Conservation (phyloP, 2,113 vertebrate species). For the Grammomys dolichurus region DNA sequence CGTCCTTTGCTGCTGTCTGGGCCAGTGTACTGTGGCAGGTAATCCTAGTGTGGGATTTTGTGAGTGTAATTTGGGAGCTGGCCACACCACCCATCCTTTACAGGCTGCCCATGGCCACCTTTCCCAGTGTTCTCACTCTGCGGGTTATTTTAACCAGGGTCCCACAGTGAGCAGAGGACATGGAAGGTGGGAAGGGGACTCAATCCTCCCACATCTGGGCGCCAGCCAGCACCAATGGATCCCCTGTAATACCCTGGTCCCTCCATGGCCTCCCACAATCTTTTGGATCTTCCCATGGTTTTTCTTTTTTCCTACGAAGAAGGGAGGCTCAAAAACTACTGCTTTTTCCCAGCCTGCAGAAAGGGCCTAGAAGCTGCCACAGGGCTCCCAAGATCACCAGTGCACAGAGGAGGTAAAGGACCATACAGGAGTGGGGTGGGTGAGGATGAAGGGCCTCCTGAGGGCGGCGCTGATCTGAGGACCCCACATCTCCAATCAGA, state of each 20-base stretch:
- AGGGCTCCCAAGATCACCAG: not conserved
- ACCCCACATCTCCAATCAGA: not conserved
- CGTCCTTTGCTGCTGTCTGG: accelerated
- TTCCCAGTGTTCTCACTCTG: not conserved
- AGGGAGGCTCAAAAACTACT: not conserved
- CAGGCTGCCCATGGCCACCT: not conserved
- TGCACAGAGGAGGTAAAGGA: not conserved
- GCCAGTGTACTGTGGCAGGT: not conserved
- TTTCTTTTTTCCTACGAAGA: not conserved
- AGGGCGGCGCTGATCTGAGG: accelerated
- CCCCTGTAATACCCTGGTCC: not conserved
- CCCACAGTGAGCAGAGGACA: not conserved
- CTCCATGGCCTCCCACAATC: constrained; percentile 37
- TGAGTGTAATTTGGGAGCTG: not conserved
- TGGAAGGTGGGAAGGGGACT: no score
- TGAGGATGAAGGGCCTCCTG: accelerated
- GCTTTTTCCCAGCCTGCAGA: not conserved
- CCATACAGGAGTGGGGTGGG: not conserved
- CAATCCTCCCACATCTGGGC: constrained; percentile 23
- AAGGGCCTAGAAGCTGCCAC: accelerated
- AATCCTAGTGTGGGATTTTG: not conserved
- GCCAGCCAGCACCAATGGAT: not conserved
- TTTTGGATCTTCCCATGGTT: not conserved
- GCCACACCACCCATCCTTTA: accelerated
- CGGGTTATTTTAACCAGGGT: not conserved